phyloP scores from a whole-genome alignment of 2,113 vertebrate genomes.

The Etia nguti region DNA sequence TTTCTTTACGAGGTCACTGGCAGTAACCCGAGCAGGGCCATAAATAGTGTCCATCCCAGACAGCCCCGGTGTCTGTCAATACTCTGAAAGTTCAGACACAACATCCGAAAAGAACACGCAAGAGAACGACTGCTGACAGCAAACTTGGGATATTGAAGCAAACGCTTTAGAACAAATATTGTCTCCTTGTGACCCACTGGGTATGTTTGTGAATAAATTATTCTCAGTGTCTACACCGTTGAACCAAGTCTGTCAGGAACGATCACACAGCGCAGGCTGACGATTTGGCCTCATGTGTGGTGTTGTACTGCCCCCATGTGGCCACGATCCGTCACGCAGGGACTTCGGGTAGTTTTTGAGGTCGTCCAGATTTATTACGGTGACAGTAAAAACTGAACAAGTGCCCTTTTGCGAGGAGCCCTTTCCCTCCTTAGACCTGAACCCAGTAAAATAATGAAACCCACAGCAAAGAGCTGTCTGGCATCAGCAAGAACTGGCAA shows the following conservation, averaged over 20 bases:
- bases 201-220: conserved; percentile 7
- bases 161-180: neutral
- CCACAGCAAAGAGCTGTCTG: conserved; percentile 36
- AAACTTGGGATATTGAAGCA: conserved; percentile 1
- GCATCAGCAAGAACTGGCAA: conserved; percentile 46
- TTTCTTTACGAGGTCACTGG: conserved; percentile 63
- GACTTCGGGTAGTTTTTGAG: conserved; percentile 49
- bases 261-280: neutral
- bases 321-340: neutral
- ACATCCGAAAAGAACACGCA: conserved; percentile 47
- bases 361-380: conserved; percentile 74
- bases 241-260: neutral
- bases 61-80: conserved; percentile 63
- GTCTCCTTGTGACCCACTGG: neutral
- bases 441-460: conserved; percentile 60
- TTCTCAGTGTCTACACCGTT: neutral
- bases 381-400: conserved; percentile 65
- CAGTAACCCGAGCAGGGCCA: conserved; percentile 65
- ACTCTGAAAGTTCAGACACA: conserved; percentile 53
- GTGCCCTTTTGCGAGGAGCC: conserved; percentile 61
- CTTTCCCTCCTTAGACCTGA: conserved; percentile 40
- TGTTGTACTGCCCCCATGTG: conserved; percentile 72
- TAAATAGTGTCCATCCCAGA: conserved; percentile 67
- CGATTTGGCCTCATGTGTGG: conserved; percentile 33
- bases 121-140: neutral